A percentile compares a stretch with the other conserved stretches of the same genome.
phyloP scores from a whole-genome alignment of 1,140 invertebrate species.

The Telenomus remus region DNA sequence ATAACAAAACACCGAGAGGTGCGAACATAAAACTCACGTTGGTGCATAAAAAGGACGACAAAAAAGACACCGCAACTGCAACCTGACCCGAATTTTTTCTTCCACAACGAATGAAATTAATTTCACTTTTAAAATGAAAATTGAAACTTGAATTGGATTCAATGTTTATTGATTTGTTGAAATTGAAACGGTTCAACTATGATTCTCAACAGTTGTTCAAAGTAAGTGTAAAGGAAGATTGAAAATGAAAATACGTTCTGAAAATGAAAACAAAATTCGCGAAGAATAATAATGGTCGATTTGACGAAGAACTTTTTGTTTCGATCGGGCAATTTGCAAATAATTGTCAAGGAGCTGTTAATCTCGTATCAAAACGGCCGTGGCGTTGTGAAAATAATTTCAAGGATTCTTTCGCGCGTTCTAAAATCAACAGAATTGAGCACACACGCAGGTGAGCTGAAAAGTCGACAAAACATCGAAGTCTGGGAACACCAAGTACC shows the following conservation, averaged over 20 bases:
- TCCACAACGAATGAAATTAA: not conserved
- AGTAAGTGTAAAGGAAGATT: no score
- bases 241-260: not conserved
- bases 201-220: no score
- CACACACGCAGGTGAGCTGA: constrained; percentile 56
- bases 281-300: no score
- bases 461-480: constrained; percentile 59
- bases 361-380: constrained; percentile 55
- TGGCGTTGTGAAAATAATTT: constrained; percentile 58
- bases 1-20: constrained; percentile 14
- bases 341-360: constrained; percentile 37
- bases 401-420: constrained; percentile 58
- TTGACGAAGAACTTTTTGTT: no score
- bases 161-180: no score
- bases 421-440: constrained; percentile 59
- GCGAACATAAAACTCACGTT: not conserved
- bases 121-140: no score
- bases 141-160: no score
- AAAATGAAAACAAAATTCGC: not conserved
- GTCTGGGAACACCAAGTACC: constrained; percentile 60
- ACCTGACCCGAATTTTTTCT: not conserved
- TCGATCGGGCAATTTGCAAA: constrained; percentile 17
- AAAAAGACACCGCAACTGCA: not conserved
- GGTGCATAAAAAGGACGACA: not conserved
- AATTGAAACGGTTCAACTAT: no score